Percentiles rank a stretch among this genome's conserved stretches.
Evolutionary conservation across 2,113 vertebrate genomes (phyloP).

Genomic region (Bolborhynchus lineola): DNA sequence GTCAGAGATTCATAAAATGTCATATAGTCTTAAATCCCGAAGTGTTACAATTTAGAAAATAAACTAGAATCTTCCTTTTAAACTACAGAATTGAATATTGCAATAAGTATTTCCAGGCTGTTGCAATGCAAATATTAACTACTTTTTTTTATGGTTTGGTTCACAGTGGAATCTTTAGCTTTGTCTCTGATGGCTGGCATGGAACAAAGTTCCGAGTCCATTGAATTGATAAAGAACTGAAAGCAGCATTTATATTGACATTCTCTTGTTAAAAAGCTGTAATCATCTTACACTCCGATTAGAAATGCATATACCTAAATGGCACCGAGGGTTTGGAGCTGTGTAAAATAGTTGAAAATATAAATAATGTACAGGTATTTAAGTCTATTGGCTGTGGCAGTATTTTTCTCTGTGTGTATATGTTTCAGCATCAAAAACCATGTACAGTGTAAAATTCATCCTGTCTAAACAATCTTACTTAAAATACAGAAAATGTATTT

Average conservation of each 20-base stretch:
- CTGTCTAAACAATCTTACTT: background rate
- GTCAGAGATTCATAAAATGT: background rate
- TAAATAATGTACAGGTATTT: constrained; percentile 44
- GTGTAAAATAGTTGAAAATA: constrained; percentile 27
- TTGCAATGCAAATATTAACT: background rate
- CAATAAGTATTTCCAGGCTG: background rate
- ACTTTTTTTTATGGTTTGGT: constrained; percentile 1
- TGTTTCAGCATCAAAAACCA: background rate
- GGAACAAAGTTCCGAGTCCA: constrained; percentile 80
- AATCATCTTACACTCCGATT: constrained; percentile 7
- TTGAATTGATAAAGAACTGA: background rate
- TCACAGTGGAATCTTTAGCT: constrained; percentile 93
- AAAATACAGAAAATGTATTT: background rate
- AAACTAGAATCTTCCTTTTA: background rate
- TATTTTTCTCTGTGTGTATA: background rate
- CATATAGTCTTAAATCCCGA: background rate
- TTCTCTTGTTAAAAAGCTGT: background rate
- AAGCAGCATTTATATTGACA: background rate
- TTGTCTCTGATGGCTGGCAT: constrained; percentile 97
- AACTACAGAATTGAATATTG: background rate
- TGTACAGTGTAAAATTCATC: constrained; percentile 4
- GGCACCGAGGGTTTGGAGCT: background rate
- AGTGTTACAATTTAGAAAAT: background rate
- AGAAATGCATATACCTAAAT: background rate
- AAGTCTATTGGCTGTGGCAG: background rate